Base-by-base conservation (phyloP, 2,797 vertebrate genomes). In the Sebastes umbrosus region DNA sequence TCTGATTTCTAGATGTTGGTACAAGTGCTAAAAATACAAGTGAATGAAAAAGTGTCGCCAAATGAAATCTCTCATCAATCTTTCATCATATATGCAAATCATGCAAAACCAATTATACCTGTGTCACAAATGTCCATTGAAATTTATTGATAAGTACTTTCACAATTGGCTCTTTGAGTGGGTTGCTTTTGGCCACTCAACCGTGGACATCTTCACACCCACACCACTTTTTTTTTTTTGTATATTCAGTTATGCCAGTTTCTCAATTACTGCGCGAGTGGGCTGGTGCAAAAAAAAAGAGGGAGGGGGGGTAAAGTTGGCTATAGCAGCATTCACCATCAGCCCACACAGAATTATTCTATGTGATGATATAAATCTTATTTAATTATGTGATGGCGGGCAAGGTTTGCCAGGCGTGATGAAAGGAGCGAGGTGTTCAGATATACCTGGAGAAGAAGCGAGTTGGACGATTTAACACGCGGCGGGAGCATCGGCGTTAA, bases 191-290 rank as follows among this genome's bases (percentile, higher is more conserved):
- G 93, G 91, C 83, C 87, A 83, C 90, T 93, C 75, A 83, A 75
- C 76, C 78, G 80, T 73, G 91, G 90, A 92, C 91, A 84, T 92
- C 87, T 94, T 93, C 87, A 92, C 93, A 77, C 93, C 92, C 92
- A 91, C 93, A 69, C 90, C 66, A 68, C 78, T 71, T 39, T 80
- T 68, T 71, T 39, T 81, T 65, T 52, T 80, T 68, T 83, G 76
- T 86, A 72, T 86, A 69, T 84, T 82, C 77, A 80, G 80, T 70
- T 75, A 79, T 92, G 92, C 89, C 91, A 92, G 90, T 86, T 91
- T 88, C 86, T 86, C 88, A 83, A 87, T 90, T 91, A 83, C 77
- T 74, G 85, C 22, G 87, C 32, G 88, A 91, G 93, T 92, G 90
- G 91, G 93, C 59, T 71, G 88, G 87, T 91, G 91, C 46, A 79